Evolutionary conservation across 2,797 vertebrate genomes (phyloP).

Genomic region (Pyrocephalus nanus): DNA sequence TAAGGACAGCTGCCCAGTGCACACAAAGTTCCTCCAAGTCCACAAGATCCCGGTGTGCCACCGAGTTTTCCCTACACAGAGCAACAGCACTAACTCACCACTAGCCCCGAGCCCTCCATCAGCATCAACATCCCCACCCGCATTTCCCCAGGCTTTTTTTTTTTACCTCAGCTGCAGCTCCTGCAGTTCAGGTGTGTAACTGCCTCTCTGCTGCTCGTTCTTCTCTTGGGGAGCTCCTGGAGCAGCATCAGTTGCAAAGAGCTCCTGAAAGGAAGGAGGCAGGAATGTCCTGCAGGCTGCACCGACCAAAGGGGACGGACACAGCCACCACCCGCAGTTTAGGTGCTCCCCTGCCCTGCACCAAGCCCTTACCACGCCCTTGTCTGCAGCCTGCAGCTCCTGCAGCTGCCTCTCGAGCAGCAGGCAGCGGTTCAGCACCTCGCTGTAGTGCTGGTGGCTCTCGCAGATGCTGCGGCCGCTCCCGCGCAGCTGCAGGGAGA

Average conservation of each 20-base stretch:
- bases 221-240: conserved; percentile 91
- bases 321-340: neutral
- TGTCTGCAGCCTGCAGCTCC: conserved; percentile 68
- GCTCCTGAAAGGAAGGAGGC: conserved; percentile 73
- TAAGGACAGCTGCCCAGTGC: neutral
- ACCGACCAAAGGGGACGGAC: neutral
- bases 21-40: neutral
- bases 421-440: conserved; percentile 70
- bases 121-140: neutral
- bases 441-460: conserved; percentile 67
- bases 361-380: neutral
- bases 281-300: neutral
- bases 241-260: conserved; percentile 80
- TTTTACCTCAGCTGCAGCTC: conserved; percentile 85
- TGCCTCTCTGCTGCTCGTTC: conserved; percentile 64
- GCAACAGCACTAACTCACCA: neutral
- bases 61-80: neutral
- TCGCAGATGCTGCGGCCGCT: conserved; percentile 68
- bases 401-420: conserved; percentile 75
- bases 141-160: neutral
- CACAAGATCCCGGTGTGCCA: neutral
- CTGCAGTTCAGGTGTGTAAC: conserved; percentile 75
- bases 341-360: neutral
- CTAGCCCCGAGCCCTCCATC: neutral
- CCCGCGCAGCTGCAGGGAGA: conserved; percentile 75